phyloP scores from a whole-genome alignment of 1,140 invertebrate genomes.

The Dendrolimus punctatus region DNA sequence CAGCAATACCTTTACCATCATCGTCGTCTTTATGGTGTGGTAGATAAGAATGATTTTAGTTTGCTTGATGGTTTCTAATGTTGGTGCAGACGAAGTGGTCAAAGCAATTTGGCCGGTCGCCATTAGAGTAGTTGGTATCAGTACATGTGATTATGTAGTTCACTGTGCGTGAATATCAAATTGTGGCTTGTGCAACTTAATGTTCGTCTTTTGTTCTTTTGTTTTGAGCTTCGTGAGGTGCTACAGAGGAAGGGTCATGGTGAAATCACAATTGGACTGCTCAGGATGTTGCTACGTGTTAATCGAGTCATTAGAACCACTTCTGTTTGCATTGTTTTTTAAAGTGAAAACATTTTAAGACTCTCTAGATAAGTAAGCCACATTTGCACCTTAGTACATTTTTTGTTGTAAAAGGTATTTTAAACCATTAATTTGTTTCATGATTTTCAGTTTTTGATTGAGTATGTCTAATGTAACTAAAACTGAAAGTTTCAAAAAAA shows the following conservation, averaged over 20 bases:
- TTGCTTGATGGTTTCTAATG: background rate
- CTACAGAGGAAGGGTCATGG: conserved; percentile 26
- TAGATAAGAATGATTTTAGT: conserved; percentile 12
- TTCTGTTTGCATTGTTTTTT: too few relatives aligned
- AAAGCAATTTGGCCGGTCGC: conserved; percentile 40
- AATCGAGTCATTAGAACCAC: background rate
- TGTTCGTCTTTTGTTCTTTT: conserved; percentile 50
- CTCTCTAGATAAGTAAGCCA: too few relatives aligned
- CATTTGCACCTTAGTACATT: too few relatives aligned
- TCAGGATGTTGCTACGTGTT: conserved; percentile 3
- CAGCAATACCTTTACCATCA: conserved; percentile 6
- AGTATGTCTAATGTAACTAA: too few relatives aligned
- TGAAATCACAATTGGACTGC: conserved; percentile 22
- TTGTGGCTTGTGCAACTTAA: conserved; percentile 45
- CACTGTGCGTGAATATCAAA: conserved; percentile 50
- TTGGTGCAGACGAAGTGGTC: conserved; percentile 20
- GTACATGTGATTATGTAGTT: conserved; percentile 33
- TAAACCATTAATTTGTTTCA: too few relatives aligned
- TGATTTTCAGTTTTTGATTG: too few relatives aligned
- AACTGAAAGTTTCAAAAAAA: too few relatives aligned
- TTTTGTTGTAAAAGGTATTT: too few relatives aligned
- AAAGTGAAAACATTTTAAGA: too few relatives aligned
- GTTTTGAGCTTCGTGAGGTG: conserved; percentile 37
- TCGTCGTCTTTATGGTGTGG: background rate
- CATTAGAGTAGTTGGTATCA: conserved; percentile 35